Base-by-base conservation (phyloP, 2,113 vertebrate genomes). In the Carassius auratus region DNA sequence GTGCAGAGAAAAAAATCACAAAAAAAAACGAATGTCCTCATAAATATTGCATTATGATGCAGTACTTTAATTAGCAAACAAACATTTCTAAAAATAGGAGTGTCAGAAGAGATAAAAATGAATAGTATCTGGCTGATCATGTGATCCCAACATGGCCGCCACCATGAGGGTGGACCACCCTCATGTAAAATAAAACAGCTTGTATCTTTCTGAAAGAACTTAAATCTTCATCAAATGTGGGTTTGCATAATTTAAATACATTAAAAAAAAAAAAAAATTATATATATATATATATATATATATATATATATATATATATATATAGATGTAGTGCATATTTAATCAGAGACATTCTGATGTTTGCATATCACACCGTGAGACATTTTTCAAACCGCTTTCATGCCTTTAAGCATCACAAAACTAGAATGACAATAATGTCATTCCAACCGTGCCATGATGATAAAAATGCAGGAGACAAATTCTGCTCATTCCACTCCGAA, bases 401-500 rank as follows among this genome's bases (percentile, higher is more conserved):
- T 30, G 4, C 48, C 14, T 33, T 61, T 17, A 30, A 76, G 13
- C 13, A 77, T 21, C 69, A 76, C 3, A 13, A 59, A 30, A 26
- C 61, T 57, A 55, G 33, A 86, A 84, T 77, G 48, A 45, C 59
- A 55, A n/a, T 61, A 81, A 84, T 30, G 73, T 5, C 26, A 81
- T 86, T 81, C 76, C 33, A 26, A 42, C 15, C 14, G 14, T 84
- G 36, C 55, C 76, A n/a, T 69, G 76, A 71, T 42, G 74, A 86
- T 76, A 66, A 19, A 83, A 78, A 82, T 85, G 38, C 62, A 50
- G 7, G 26, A 38, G 81, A 62, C 30, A 15, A 77, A 62, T 81
- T 74, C 61, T 77, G 23, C 38, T 48, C 42, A 15, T 64, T 75
- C 69, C 12, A 15, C 76, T 75, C 19, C 4, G 42, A 69, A 74